Evolutionary conservation across 2,113 vertebrate species (phyloP).

Genomic region (Anthoscopus minutus): DNA sequence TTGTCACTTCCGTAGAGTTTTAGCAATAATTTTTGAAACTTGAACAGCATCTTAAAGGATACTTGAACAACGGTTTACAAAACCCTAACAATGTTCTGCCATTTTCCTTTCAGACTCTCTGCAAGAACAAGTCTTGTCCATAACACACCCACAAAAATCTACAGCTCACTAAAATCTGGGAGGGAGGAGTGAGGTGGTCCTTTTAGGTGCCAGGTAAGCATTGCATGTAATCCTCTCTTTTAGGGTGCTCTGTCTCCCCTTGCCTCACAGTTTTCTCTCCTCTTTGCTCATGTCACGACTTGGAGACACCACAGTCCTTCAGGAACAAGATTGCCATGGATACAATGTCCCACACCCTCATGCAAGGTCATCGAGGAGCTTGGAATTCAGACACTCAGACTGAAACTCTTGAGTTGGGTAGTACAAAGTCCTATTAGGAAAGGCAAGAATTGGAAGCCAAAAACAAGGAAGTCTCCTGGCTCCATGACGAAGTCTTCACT

Average conservation of each 20-base stretch:
- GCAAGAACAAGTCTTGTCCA: background rate
- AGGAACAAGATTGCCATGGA: no score
- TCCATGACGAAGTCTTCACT: background rate
- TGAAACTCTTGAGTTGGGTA: background rate
- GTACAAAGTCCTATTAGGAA: background rate
- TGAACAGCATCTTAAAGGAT: background rate
- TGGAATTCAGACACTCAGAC: background rate
- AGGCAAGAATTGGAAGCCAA: background rate
- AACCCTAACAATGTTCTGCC: background rate
- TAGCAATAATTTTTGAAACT: background rate
- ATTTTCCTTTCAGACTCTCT: background rate
- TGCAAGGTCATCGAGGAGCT: rapidly evolving
- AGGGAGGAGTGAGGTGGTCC: background rate
- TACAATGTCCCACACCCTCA: background rate
- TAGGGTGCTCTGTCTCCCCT: background rate
- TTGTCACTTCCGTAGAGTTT: background rate
- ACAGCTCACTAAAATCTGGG: background rate
- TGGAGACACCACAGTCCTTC: background rate
- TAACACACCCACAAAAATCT: background rate
- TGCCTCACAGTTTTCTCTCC: background rate
- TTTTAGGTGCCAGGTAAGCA: background rate
- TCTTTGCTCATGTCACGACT: background rate
- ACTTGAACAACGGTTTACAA: background rate
- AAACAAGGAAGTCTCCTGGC: background rate
- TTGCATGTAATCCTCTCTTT: background rate